phyloP scores from a whole-genome alignment of 2,888 invertebrate species.

The Cactoblastis cactorum region DNA sequence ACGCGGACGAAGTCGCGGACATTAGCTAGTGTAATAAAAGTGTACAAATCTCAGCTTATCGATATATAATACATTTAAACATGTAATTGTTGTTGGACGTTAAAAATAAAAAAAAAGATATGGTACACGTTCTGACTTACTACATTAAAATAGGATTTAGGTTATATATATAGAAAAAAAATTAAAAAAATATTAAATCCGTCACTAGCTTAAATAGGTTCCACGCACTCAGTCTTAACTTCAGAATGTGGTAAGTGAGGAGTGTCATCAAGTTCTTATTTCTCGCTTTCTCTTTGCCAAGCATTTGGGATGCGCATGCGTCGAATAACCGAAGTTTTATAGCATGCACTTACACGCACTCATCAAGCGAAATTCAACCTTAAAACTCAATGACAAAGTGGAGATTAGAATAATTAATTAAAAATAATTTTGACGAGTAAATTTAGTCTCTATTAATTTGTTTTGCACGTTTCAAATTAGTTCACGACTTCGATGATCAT shows the following conservation, averaged over 20 bases:
- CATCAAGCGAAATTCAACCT: not conserved
- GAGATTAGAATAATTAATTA: not conserved
- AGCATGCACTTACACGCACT: not conserved
- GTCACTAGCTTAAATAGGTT: not conserved
- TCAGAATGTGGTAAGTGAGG: not conserved
- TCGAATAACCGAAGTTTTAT: slow-evolving; percentile 24
- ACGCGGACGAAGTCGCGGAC: too few relatives aligned
- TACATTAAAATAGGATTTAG: too few relatives aligned
- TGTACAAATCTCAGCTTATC: too few relatives aligned
- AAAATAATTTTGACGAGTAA: slow-evolving; percentile 4
- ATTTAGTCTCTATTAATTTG: slow-evolving; percentile 5
- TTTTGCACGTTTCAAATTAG: slow-evolving; percentile 9
- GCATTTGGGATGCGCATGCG: slow-evolving; percentile 40
- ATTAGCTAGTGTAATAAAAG: too few relatives aligned
- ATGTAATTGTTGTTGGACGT: too few relatives aligned
- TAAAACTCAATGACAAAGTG: not conserved
- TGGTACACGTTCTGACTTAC: too few relatives aligned
- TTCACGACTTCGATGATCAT: not conserved
- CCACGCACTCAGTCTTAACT: not conserved
- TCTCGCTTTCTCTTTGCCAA: slow-evolving; percentile 52
- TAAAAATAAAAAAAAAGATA: too few relatives aligned
- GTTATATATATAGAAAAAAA: too few relatives aligned
- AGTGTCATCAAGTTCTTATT: slow-evolving; percentile 25
- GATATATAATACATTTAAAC: too few relatives aligned
- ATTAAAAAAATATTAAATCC: too few relatives aligned